Percentiles rank a stretch among this genome's conserved stretches.
phyloP scores from a whole-genome alignment of 2,797 vertebrate genomes.

The Moxostoma hubbsi region DNA sequence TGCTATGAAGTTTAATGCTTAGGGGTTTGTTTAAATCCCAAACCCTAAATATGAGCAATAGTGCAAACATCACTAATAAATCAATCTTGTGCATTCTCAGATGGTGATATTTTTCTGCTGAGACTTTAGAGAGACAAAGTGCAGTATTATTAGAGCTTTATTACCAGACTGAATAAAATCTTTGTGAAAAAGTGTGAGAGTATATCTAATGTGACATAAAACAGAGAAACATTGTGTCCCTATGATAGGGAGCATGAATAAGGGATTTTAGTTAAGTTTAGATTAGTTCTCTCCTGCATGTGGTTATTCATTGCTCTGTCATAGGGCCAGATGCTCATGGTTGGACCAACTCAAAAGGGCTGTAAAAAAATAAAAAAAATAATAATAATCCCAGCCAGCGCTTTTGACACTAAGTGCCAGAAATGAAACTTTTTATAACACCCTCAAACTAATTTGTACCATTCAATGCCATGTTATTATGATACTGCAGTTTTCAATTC shows the following conservation, averaged over 20 bases:
- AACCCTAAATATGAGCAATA: too few relatives aligned
- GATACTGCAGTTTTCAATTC: slow-evolving; percentile 11
- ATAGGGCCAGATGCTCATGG: slow-evolving; percentile 48
- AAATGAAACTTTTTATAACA: slow-evolving; percentile 40
- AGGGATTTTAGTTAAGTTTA: slow-evolving; percentile 33
- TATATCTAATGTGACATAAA: slow-evolving; percentile 61
- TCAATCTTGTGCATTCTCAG: background rate
- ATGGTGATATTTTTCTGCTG: background rate
- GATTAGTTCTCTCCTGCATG: slow-evolving; percentile 25
- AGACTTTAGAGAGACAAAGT: too few relatives aligned
- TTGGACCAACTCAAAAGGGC: slow-evolving; percentile 14
- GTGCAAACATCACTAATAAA: too few relatives aligned
- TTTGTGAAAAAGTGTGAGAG: slow-evolving; percentile 17
- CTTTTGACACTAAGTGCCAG: slow-evolving; percentile 24
- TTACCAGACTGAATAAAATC: slow-evolving; percentile 9
- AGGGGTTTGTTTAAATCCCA: too few relatives aligned
- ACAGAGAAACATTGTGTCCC: slow-evolving; percentile 58
- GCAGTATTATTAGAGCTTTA: background rate
- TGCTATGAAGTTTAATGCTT: too few relatives aligned
- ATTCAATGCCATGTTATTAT: background rate
- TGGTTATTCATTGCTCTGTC: slow-evolving; percentile 59
- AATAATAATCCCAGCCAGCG: background rate
- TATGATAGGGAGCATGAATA: slow-evolving; percentile 51
- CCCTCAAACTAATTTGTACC: slow-evolving; percentile 24
- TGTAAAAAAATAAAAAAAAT: slow-evolving; percentile 9